Evolutionary conservation across 2,888 invertebrate genomes (phyloP).

Genomic region (Stenolophus ochropezus): DNA sequence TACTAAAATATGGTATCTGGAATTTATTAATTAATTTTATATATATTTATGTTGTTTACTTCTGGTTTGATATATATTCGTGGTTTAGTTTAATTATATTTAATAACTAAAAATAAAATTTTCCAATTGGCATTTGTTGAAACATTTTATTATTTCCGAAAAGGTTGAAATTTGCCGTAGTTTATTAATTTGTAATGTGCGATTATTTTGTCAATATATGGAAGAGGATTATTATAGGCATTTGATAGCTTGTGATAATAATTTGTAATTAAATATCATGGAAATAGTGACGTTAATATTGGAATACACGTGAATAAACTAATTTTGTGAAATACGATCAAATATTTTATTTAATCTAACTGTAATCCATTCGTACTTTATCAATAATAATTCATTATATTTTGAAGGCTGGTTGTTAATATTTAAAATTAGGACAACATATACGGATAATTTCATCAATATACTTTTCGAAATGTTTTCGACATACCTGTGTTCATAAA

Average conservation of each 20-base stretch:
- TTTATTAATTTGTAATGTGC: conserved; percentile 6
- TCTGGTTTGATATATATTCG: no score
- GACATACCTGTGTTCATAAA: no score
- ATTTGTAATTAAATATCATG: conserved; percentile 26
- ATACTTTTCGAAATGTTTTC: no score
- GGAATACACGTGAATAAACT: neutral
- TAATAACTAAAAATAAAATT: neutral
- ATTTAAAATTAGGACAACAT: no score
- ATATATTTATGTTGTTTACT: no score
- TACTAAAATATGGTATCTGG: no score
- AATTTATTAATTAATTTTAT: no score
- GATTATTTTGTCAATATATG: conserved; percentile 15
- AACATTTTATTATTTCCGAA: neutral
- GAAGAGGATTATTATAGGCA: neutral
- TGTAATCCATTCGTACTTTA: conserved; percentile 7
- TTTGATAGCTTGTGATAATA: neutral
- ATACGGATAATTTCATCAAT: no score
- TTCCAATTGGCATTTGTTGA: neutral
- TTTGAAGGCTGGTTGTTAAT: neutral
- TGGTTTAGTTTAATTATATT: neutral
- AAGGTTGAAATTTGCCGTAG: neutral
- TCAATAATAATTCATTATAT: neutral
- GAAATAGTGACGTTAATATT: conserved; percentile 11
- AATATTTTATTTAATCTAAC: conserved; percentile 13
- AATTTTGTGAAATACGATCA: conserved; percentile 7